Evolutionary conservation across 2,888 invertebrate species (phyloP).

Genomic region (Cynaeus angustus): DNA sequence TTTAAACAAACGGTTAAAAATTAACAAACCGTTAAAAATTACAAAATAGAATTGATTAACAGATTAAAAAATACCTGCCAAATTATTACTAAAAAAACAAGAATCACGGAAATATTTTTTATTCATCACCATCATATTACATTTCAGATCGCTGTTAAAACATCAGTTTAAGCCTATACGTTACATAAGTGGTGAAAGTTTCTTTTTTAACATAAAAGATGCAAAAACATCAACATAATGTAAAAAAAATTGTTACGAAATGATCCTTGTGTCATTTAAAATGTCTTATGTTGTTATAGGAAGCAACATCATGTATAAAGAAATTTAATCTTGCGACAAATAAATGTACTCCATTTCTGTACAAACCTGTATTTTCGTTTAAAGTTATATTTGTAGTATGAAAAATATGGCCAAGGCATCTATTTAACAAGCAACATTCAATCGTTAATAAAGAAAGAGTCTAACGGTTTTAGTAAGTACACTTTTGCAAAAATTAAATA

Average conservation of each 20-base stretch:
- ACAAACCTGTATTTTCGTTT: slow-evolving; percentile 4
- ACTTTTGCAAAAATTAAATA: slow-evolving; percentile 46
- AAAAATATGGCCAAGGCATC: slow-evolving; percentile 50
- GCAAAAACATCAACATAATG: background rate
- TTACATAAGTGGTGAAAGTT: background rate
- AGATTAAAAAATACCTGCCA: too few relatives aligned
- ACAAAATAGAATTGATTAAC: too few relatives aligned
- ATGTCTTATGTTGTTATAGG: background rate
- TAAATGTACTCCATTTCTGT: background rate
- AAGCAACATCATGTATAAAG: background rate
- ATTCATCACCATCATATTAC: slow-evolving; percentile 30
- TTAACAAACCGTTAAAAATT: too few relatives aligned
- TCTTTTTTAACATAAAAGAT: background rate
- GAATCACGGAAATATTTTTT: slow-evolving; percentile 29
- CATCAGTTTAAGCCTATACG: background rate
- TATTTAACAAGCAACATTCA: slow-evolving; percentile 44
- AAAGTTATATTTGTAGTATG: slow-evolving; percentile 21
- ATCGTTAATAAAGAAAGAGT: slow-evolving; percentile 14
- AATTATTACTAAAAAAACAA: too few relatives aligned
- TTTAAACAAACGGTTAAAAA: too few relatives aligned
- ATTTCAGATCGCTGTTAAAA: slow-evolving; percentile 27
- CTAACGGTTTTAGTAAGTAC: slow-evolving; percentile 45
- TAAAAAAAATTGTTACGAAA: background rate
- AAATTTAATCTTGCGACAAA: too few relatives aligned
- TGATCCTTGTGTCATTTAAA: background rate